Evolutionary conservation across 2,888 invertebrate species (phyloP), one percentile per base, ranked within the genome.

Genomic region (Catonia carolina): DNA sequence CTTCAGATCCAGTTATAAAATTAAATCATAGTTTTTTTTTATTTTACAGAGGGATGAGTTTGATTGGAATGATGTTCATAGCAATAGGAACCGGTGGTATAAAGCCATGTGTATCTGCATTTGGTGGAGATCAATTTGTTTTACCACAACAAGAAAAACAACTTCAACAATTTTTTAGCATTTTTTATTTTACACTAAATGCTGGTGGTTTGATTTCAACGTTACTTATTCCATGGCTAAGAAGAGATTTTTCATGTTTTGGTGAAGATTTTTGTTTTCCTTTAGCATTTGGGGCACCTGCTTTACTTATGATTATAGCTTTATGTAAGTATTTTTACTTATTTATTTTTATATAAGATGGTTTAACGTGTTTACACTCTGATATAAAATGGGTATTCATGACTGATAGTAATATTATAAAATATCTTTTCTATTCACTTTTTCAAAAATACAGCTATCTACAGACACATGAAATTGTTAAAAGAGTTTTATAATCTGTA

Each of bases 61-160:
- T 27, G 8, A 8, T 27, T 27, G 27, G 27, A 27, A 27, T 48
- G 15, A 39, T 39, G 17, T 10, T 20, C 1, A 27, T 45, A 20
- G 45, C 45, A 17, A 22, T 45, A 6, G 45, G 45, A 14, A 45
- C 45, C 4, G 90, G 90, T 7, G 89, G 89, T 0, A 89, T 91
- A 62, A 92, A 92, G 67, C 89, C 91, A 0, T 91, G 89, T 68
- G 89, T 92, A 1, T 83, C 88, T 6, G 86, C 90, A 0, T 91
- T 92, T 69, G 91, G 90, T 2, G 91, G 89, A 2, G 91, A 91
- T 69, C 90, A 89, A 76, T 88, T 89, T 17, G 10, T 15, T 14
- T 66, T 82, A 39, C 82, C 82, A 0, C 74, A 78, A 48, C 83
- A 87, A 73, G 77, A 81, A 14, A 76, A 77, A 60, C 80, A 84